Conservation (phyloP, 2,888 invertebrate genomes). For the Polydrusus cervinus region DNA sequence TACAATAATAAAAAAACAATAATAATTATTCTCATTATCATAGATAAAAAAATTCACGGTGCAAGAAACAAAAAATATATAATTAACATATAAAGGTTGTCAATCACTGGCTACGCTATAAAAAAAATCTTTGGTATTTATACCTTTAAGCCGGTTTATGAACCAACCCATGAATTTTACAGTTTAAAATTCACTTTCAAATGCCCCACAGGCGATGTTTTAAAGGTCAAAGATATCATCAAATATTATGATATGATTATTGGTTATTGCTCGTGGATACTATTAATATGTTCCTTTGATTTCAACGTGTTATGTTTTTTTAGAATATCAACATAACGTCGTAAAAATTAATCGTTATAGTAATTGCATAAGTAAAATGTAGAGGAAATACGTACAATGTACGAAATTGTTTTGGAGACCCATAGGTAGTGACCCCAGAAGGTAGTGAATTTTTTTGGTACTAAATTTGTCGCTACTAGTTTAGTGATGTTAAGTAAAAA, state of each 20-base stretch:
- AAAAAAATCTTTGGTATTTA: conserved; percentile 4
- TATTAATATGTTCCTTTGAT: neutral
- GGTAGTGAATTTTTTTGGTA: no score
- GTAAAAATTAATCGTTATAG: neutral
- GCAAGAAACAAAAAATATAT: neutral
- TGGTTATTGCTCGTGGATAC: neutral
- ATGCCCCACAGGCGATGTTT: conserved; percentile 14
- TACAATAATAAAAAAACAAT: no score
- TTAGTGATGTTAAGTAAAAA: no score
- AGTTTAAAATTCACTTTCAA: conserved; percentile 40
- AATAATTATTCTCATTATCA: neutral
- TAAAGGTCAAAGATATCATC: conserved; percentile 38
- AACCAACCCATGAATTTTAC: conserved; percentile 18
- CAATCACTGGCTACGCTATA: conserved; percentile 21
- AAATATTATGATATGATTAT: conserved; percentile 19
- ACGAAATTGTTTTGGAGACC: no score
- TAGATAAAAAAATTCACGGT: neutral
- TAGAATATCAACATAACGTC: neutral
- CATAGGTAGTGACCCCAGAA: no score
- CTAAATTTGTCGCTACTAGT: no score
- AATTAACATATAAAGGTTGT: conserved; percentile 21
- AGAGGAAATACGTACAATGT: neutral
- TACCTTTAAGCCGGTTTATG: conserved; percentile 14
- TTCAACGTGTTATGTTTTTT: neutral
- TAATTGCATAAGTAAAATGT: no score